A percentile compares a stretch with the other conserved stretches of the same genome.
These are phyloP conservation scores for Drosophila macrospina DNA, from an alignment of 2,888 invertebrate species.

Conservation along the genomic window DNA sequence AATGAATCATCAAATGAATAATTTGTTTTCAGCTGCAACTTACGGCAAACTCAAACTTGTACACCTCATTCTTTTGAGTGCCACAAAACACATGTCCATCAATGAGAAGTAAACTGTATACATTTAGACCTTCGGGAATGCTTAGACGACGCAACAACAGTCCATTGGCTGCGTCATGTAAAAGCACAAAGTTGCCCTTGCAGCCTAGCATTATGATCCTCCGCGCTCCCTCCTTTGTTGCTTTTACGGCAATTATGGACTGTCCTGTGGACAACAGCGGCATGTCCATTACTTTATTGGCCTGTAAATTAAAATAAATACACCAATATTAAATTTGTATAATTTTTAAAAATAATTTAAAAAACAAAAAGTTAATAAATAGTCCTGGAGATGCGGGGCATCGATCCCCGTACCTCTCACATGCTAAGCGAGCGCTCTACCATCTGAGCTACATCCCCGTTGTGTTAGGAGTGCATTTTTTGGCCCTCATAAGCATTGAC, in stretches of 20 bases:
- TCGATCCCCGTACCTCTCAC: conserved; percentile 86
- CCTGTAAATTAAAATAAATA: conserved; percentile 84
- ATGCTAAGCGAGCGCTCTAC: conserved; percentile 86
- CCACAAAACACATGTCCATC: conserved; percentile 91
- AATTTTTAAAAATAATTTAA: not conserved
- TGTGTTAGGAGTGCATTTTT: conserved; percentile 13
- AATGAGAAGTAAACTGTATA: conserved; percentile 90
- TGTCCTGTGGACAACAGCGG: conserved; percentile 88
- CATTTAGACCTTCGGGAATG: conserved; percentile 87
- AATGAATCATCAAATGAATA: conserved; percentile 7
- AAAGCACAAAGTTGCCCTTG: conserved; percentile 89
- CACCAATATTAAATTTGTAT: not conserved
- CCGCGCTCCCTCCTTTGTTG: conserved; percentile 90
- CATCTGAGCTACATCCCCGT: conserved; percentile 86
- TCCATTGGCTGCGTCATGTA: conserved; percentile 91
- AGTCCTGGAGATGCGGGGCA: conserved; percentile 85
- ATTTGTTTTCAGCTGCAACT: conserved; percentile 82
- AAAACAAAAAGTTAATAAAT: not conserved
- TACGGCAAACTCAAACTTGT: conserved; percentile 91
- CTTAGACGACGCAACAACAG: conserved; percentile 88
- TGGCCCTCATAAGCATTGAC: conserved; percentile 20
- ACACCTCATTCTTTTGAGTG: conserved; percentile 90
- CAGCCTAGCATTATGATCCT: conserved; percentile 88
- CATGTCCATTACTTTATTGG: conserved; percentile 84
- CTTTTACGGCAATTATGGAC: conserved; percentile 89